Percentiles rank a stretch among this genome's conserved stretches.
These are phyloP conservation scores for Enteromius radiatus DNA, from an alignment of 2,797 vertebrate genomes.

Conservation along the genomic window DNA sequence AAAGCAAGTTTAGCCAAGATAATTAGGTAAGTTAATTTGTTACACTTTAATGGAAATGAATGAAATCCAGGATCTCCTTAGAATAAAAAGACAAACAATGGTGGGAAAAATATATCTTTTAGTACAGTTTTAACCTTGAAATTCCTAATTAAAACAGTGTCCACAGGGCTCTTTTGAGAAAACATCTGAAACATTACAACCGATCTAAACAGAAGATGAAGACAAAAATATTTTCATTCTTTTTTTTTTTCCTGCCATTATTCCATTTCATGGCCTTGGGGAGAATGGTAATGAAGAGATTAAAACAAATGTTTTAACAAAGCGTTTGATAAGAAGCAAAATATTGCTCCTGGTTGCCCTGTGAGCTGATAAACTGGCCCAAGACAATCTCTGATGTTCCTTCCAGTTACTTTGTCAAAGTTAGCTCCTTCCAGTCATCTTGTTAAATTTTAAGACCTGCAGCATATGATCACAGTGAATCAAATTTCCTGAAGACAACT, in stretches of 20 bases:
- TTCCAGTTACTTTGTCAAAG: neutral
- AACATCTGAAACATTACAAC: conserved; percentile 47
- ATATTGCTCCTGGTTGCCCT: neutral
- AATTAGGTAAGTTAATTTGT: conserved; percentile 33
- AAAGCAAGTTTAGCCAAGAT: neutral
- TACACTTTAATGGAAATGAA: conserved; percentile 1
- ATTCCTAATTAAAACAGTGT: conserved; percentile 67
- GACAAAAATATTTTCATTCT: conserved; percentile 61
- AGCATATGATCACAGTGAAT: neutral
- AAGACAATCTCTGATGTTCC: neutral
- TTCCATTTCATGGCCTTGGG: conserved; percentile 69
- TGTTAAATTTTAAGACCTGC: neutral
- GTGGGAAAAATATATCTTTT: conserved; percentile 61
- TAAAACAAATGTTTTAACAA: conserved; percentile 65
- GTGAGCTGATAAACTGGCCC: conserved; percentile 8
- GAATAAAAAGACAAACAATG: conserved; percentile 30
- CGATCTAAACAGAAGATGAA: conserved; percentile 59
- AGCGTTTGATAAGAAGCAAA: conserved; percentile 56
- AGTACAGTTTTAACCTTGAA: conserved; percentile 65
- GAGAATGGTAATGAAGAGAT: conserved; percentile 74
- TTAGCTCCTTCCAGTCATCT: neutral
- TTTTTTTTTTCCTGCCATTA: conserved; percentile 55
- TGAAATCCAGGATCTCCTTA: conserved; percentile 20
- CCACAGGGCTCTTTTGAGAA: conserved; percentile 55
- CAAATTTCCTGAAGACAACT: neutral